These are phyloP conservation scores for Pseudotriccus pelzelni DNA, from an alignment of 2,797 vertebrate genomes.

Conservation along the genomic window DNA sequence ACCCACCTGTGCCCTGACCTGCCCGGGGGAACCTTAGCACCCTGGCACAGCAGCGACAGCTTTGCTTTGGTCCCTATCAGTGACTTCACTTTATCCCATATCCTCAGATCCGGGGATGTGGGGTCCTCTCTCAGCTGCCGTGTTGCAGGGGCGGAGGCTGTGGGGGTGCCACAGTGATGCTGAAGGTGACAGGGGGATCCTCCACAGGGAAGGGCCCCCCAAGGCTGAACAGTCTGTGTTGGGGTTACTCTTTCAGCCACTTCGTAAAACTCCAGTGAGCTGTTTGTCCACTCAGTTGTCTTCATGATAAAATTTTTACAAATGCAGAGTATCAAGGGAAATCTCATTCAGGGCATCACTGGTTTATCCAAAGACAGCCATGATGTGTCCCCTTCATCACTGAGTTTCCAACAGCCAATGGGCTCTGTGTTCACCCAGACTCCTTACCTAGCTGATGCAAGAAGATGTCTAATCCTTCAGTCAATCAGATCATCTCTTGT, in stretches of 20 bases:
- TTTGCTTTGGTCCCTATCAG: not conserved
- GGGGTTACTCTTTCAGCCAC: not conserved
- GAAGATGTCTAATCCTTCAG: not conserved
- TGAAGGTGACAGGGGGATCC: not conserved
- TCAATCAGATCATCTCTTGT: not conserved
- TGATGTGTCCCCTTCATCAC: not conserved
- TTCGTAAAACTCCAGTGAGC: not conserved
- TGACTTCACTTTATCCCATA: not conserved
- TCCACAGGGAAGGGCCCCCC: not conserved
- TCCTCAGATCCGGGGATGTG: not conserved
- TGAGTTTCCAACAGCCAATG: not conserved
- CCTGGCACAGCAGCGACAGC: rapidly evolving
- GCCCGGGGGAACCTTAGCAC: not conserved
- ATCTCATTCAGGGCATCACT: not conserved
- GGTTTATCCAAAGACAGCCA: not conserved
- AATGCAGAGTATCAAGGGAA: not conserved
- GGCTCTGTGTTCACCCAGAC: not conserved
- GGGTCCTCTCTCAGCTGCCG: not conserved
- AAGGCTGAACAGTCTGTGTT: not conserved
- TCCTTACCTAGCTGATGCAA: not conserved
- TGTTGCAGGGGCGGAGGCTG: not conserved
- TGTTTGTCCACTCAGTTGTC: not conserved
- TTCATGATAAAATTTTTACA: not conserved
- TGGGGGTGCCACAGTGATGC: rapidly evolving
- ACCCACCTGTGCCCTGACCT: not conserved